phyloP scores from a whole-genome alignment of 1,140 invertebrate genomes.

The Aleiodes sp. region DNA sequence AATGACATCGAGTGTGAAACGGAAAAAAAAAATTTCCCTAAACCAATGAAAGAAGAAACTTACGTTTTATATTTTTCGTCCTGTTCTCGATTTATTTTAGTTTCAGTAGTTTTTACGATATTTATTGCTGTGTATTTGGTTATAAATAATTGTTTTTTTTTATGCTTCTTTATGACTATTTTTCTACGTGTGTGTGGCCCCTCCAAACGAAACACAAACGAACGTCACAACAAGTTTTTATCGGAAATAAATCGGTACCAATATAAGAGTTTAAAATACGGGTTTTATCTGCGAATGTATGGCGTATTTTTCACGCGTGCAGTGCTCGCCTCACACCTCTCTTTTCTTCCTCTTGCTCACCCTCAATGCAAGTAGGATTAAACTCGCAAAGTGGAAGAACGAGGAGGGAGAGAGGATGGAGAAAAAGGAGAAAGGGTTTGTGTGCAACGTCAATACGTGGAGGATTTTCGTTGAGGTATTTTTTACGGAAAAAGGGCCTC shows the following conservation, averaged over 20 bases:
- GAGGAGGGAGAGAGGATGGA: background rate
- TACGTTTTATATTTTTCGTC: conserved; percentile 16
- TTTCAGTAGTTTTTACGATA: background rate
- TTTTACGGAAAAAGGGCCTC: background rate
- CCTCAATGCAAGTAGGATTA: conserved; percentile 24
- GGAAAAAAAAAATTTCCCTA: background rate
- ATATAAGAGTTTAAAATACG: conserved; percentile 32
- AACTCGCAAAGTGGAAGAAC: background rate
- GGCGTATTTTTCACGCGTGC: conserved; percentile 29
- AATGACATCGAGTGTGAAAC: background rate
- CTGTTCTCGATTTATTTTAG: background rate
- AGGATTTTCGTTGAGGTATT: conserved; percentile 23
- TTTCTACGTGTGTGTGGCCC: background rate
- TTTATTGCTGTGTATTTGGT: background rate
- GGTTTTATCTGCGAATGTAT: conserved; percentile 28
- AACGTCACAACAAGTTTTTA: conserved; percentile 33
- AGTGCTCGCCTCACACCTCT: too few species aligned
- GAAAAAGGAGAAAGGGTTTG: background rate
- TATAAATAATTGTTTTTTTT: background rate
- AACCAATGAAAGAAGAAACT: conserved; percentile 16
- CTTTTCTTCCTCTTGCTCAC: too few species aligned
- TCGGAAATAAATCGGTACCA: conserved; percentile 22
- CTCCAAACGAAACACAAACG: background rate
- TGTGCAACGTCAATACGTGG: background rate
- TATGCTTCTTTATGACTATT: background rate